These are phyloP conservation scores for Zaprionus vittiger DNA, from an alignment of 1,140 invertebrate species.

Conservation along the genomic window DNA sequence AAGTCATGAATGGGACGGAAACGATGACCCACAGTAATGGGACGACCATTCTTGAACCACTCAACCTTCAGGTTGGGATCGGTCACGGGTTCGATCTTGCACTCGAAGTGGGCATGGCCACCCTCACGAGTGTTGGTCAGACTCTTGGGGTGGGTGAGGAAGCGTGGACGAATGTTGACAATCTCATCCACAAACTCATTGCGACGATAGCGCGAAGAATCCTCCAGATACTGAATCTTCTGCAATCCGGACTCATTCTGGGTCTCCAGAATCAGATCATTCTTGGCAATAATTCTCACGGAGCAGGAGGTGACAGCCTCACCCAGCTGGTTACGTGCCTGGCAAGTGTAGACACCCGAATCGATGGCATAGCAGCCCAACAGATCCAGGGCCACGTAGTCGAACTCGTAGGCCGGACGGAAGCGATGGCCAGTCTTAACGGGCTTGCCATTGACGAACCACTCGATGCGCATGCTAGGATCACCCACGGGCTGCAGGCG, in stretches of 20 bases:
- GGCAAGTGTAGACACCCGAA: slow-evolving; percentile 97
- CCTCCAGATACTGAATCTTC: slow-evolving; percentile 96
- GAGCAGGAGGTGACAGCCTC: slow-evolving; percentile 97
- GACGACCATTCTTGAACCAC: slow-evolving; percentile 96
- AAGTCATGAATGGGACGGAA: slow-evolving; percentile 98
- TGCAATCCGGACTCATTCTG: slow-evolving; percentile 94
- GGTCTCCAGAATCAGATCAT: slow-evolving; percentile 92
- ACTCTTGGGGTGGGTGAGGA: slow-evolving; percentile 94
- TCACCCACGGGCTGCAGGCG: slow-evolving; percentile 97
- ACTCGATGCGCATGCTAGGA: slow-evolving; percentile 97
- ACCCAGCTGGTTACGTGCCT: slow-evolving; percentile 95
- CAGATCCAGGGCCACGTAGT: slow-evolving; percentile 98
- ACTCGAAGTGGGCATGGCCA: slow-evolving; percentile 98
- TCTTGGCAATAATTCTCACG: slow-evolving; percentile 94
- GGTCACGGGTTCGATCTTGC: slow-evolving; percentile 97
- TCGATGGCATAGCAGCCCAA: slow-evolving; percentile 98
- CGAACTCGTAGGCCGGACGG: slow-evolving; percentile 98
- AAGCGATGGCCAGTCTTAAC: slow-evolving; percentile 96
- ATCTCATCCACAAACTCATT: slow-evolving; percentile 93
- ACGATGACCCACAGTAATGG: slow-evolving; percentile 94
- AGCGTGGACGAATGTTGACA: slow-evolving; percentile 92
- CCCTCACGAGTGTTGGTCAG: slow-evolving; percentile 94
- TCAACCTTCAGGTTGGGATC: slow-evolving; percentile 97
- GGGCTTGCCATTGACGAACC: slow-evolving; percentile 97
- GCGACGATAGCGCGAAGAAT: slow-evolving; percentile 93